Percentiles rank a stretch among this genome's conserved stretches.
Conservation (phyloP, 1,140 invertebrate genomes). For the Geopemphigus sp. region DNA sequence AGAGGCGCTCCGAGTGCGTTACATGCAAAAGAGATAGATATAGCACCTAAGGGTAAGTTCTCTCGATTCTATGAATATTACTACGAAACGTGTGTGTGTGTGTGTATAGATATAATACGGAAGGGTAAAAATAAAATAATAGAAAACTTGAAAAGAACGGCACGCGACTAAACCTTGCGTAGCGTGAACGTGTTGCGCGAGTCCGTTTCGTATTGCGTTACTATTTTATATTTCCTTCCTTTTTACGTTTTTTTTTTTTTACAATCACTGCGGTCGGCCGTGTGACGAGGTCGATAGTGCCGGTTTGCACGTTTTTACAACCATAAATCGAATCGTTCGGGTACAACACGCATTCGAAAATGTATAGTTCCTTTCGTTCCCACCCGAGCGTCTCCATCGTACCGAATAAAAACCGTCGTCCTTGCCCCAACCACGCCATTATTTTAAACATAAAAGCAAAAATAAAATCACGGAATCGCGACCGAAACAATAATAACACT, state of each 20-base stretch:
- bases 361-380: background rate
- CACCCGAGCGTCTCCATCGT: background rate
- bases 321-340: constrained; percentile 15
- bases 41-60: background rate
- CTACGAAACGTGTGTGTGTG: background rate
- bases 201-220: background rate
- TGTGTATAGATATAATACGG: background rate
- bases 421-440: no score
- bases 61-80: constrained; percentile 34
- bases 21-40: background rate
- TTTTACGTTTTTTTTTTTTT: background rate
- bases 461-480: background rate
- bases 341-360: constrained; percentile 8
- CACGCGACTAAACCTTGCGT: background rate
- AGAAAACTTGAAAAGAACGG: background rate
- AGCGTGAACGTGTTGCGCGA: constrained; percentile 10
- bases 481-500: background rate
- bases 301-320: background rate
- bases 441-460: background rate
- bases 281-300: background rate
- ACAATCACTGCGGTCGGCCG: background rate
- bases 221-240: background rate
- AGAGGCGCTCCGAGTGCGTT: background rate
- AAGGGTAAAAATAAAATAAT: background rate
- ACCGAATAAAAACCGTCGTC: no score